Conservation (phyloP, 2,888 invertebrate species). For the Drosophila subsilvestris region DNA sequence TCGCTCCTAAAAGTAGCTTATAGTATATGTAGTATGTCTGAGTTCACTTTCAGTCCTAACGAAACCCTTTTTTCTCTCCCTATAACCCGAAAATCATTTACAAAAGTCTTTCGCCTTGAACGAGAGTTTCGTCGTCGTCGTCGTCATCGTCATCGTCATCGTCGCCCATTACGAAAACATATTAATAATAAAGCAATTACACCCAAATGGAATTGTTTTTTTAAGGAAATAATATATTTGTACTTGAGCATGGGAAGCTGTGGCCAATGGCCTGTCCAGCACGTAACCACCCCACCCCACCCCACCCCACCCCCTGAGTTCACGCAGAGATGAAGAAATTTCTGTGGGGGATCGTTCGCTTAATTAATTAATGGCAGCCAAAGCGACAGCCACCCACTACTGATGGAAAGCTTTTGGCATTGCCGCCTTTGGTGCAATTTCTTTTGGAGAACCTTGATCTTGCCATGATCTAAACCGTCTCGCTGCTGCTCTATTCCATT, state of each 20-base stretch:
- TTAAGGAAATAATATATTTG: constrained; percentile 64
- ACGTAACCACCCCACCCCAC: constrained; percentile 14
- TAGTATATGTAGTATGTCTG: no score
- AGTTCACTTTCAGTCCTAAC: no score
- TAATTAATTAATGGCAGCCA: constrained; percentile 72
- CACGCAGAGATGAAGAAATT: not conserved
- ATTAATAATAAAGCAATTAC: constrained; percentile 45
- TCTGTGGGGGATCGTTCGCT: constrained; percentile 38
- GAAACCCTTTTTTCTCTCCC: not conserved
- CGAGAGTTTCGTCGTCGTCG: constrained; percentile 1
- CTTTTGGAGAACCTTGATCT: constrained; percentile 65
- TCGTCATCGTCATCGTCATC: no score
- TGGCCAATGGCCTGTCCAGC: constrained; percentile 29
- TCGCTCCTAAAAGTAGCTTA: not conserved
- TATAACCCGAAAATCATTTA: not conserved
- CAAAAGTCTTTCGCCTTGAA: constrained; percentile 28
- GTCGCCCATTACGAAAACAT: constrained; percentile 34
- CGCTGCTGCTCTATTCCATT: constrained; percentile 44
- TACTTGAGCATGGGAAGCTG: constrained; percentile 51
- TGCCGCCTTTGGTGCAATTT: constrained; percentile 61
- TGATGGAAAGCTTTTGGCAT: constrained; percentile 39
- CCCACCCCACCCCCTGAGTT: not conserved
- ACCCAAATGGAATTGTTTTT: constrained; percentile 66
- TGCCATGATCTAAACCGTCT: constrained; percentile 42
- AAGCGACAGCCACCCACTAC: constrained; percentile 29